These are phyloP conservation scores for Odocoileus hemionus DNA, from an alignment of 2,113 vertebrate species.

Conservation along the genomic window DNA sequence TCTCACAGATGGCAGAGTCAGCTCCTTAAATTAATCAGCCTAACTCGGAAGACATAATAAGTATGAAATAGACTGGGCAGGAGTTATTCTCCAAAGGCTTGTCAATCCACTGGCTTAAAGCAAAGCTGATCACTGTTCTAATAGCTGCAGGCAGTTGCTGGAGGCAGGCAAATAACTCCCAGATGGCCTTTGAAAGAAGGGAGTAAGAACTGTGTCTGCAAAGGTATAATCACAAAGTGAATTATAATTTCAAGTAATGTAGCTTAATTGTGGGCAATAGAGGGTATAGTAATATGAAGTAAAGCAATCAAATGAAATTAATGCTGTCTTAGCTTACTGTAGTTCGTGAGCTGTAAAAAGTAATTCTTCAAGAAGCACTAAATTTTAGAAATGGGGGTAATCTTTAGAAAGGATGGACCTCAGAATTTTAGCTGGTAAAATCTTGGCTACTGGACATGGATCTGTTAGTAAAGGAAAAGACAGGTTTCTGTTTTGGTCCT, in stretches of 20 bases:
- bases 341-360: neutral
- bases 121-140: neutral
- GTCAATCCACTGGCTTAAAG: neutral
- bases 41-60: constrained; percentile 13
- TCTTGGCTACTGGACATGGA: neutral
- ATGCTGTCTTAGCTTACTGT: neutral
- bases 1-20: constrained; percentile 29
- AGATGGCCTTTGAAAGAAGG: neutral
- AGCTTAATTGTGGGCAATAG: constrained; percentile 18
- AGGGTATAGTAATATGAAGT: neutral
- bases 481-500: neutral
- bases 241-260: constrained; percentile 32
- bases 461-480: neutral
- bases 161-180: neutral
- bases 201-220: neutral
- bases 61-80: constrained; percentile 30
- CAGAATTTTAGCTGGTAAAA: neutral
- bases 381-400: neutral
- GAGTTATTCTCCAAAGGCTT: neutral
- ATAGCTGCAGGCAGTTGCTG: neutral
- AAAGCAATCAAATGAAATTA: neutral
- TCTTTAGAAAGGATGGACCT: neutral
- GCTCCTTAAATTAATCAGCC: constrained; percentile 47
- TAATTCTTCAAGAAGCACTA: neutral
- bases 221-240: neutral